Evolutionary conservation across 2,113 vertebrate genomes (phyloP), one percentile per base, ranked within the genome.

Genomic region (Scartelaos histophorus): DNA sequence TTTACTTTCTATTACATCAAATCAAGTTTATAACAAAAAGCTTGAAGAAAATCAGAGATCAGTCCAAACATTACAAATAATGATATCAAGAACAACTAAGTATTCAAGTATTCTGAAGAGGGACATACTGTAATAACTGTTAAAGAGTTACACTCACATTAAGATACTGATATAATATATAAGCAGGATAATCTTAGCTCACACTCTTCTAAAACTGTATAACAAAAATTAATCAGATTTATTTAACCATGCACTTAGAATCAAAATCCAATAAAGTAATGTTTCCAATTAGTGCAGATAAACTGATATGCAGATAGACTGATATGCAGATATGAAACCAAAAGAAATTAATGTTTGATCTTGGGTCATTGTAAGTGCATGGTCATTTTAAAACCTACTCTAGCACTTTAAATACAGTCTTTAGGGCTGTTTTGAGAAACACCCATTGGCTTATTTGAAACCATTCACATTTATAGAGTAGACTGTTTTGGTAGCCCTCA

Each of bases 401-500:
- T 54, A 54, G 16, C 47, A 51, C 19, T 51, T 47, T 54, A 21
- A 7, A 21, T 54, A n/a, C n/a, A 19, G 51, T 17, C 6, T 54
- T 54, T 54, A 13, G 2, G n/a, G 3, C 7, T 21, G 19, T 53
- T 53, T 53, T 0, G 15, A 53, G 13, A 54, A 54, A 54, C 51
- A 54, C 51, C 7, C 51, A 53, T 53, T 53, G 51, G 19, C 19
- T 54, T 21, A 9, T 21, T 54, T 54, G 19, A 34, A 67, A 13
- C 56, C 22, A 62, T 51, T 72, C 3, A 73, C n/a, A 69, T 58
- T 19, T 56, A 19, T 2, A 3, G 29, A 60, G 51, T 21, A 24
- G n/a, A 22, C 49, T 51, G 13, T 68, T 87, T 75, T 46, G 54
- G n/a, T 22, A 61, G 67, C 66, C 57, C 75, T 82, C 49, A 78